Base-by-base conservation (phyloP, 2,888 invertebrate genomes). In the Peribatodes rhomboidaria region DNA sequence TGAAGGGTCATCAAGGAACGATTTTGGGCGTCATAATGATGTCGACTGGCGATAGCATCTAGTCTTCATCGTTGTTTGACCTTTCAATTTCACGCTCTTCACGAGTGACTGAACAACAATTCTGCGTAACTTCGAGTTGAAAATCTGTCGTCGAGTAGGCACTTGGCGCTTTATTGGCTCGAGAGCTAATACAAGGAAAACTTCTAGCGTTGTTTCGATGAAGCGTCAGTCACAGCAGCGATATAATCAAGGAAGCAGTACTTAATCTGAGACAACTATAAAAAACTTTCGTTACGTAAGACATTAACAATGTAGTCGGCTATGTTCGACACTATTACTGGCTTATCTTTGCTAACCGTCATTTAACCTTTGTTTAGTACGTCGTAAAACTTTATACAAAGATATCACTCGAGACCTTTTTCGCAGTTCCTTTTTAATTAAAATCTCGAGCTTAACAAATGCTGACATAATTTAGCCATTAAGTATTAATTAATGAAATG, bases 21-120 rank as follows among this genome's bases (percentile, higher is more conserved):
- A 69, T 69, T 68, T 64, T 18, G 44, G 60, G 55, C 59, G 65
- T 58, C 61, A 68, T 62, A 66, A 70, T 60, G 66, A 66, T 64
- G 60, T 61, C 67, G 53, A 61, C 22, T 13, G 53, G 18, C 60
- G 63, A 63, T 63, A 61, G 46, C 65, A 57, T 54, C 53, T 44
- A 59, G 47, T 44, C 33, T 27, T 14, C 27, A 14, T 18, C 49
- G 11, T 65, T 57, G 60, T 52, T 62, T 47, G 41, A 60, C 60
- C 39, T 61, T 52, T 46, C 60, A 52, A 47, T 61, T 56, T 22
- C 10, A 60, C 52, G 13, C 22, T 39, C 18, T n/a, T 42, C 42
- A 18, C 37, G 42, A 44, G n/a, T 52, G 27, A 59, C 18, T 41
- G 41, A 52, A 49, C 16, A 49, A 27, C 47, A 49, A 41, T 58